These are phyloP conservation scores for Pachypeltis micranthus DNA, from an alignment of 1,140 invertebrate genomes.

Conservation along the genomic window DNA sequence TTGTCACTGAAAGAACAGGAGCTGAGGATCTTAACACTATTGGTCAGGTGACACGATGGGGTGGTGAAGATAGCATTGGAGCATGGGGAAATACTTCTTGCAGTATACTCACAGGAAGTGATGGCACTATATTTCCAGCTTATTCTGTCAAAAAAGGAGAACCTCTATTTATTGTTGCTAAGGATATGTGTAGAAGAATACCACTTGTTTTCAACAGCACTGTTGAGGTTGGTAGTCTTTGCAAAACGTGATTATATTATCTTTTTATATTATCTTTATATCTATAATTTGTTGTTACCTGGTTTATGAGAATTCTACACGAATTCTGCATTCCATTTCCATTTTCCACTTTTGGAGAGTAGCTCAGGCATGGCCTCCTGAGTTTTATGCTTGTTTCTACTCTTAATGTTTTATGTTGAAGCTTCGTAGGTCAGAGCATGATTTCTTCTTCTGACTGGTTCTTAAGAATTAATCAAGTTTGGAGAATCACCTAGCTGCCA, in stretches of 20 bases:
- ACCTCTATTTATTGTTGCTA: constrained; percentile 11
- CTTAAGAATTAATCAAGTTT: too few species aligned
- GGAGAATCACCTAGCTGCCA: too few species aligned
- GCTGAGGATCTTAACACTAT: not conserved
- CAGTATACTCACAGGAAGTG: constrained; percentile 8
- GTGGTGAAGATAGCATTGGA: not conserved
- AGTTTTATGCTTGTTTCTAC: not conserved
- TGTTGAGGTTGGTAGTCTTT: constrained; percentile 4
- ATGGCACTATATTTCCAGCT: constrained; percentile 17
- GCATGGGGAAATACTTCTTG: constrained; percentile 16
- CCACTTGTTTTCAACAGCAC: constrained; percentile 13
- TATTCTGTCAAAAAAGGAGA: not conserved
- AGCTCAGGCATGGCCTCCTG: too few species aligned
- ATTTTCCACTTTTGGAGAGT: too few species aligned
- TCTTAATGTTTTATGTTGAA: not conserved
- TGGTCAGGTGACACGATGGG: not conserved
- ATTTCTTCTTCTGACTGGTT: too few species aligned
- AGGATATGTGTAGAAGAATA: constrained; percentile 16
- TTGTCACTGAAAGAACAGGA: constrained; percentile 6
- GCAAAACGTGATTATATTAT: constrained; percentile 2
- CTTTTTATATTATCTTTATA: not conserved
- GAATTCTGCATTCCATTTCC: too few species aligned
- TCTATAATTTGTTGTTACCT: not conserved
- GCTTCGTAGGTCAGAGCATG: too few species aligned
- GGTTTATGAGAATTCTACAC: not conserved